Base-by-base conservation (phyloP, 2,113 vertebrate genomes). In the Poecilia latipinna region DNA sequence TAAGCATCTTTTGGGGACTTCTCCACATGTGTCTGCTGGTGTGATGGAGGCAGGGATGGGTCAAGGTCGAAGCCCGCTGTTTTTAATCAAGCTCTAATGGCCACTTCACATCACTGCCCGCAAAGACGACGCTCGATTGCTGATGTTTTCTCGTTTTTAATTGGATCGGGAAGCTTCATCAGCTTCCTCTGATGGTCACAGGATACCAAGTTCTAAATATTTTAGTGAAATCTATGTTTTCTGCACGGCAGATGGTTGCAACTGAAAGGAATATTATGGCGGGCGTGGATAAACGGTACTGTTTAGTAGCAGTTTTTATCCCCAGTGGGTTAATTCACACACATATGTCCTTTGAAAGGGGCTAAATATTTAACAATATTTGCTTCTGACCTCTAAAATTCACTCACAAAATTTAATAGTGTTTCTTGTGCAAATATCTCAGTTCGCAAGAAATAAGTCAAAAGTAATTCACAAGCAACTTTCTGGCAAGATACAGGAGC, bases 1-100 rank as follows among this genome's bases (percentile, higher is more conserved):
- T 74, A 85, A 88, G 88, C 82, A 88, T 94, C 85, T 90, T 91
- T 88, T 79, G 80, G 85, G 85, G 78, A 79, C 70, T 78, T 57
- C 39, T 19, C 73, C 32, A 63, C 75, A 70, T 82, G 79, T 39
- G 77, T 80, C 62, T 73, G 80, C 75, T 71, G 37, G 61, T 39
- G 61, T 75, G 65, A 11, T 39, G 61, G 73, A 62, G 65, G 57
- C 24, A 28, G 44, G 68, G 51, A 51, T 64, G 74, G 88, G 86
- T 90, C 86, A 89, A 83, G 82, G 86, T 78, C 72, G 80, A 77
- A 76, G 69, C 85, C 8, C 65, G 66, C 80, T 78, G 84, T 73
- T 83, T 82, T 80, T 80, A 76, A 83, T 82, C 68, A 42, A 60
- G 33, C 80, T 82, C 32, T 80, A 84, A 88, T 80, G 68, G 82